A percentile compares a stretch with the other conserved stretches of the same genome.
Conservation (phyloP, 2,113 vertebrate species). For the Pleuronectes platessa region DNA sequence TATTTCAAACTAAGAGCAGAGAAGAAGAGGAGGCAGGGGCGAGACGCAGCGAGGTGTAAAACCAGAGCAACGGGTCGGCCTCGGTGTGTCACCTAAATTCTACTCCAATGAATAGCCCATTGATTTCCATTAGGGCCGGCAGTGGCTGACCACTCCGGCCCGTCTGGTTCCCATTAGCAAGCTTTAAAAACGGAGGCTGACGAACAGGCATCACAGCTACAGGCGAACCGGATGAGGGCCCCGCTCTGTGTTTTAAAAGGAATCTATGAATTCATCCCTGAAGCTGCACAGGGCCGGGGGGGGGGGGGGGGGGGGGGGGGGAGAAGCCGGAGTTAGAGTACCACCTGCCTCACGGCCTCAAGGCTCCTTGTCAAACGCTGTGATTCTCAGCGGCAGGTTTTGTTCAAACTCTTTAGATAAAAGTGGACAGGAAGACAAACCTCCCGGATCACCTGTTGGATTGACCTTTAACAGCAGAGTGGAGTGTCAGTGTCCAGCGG, state of each 20-base stretch:
- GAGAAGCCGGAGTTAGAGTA: slow-evolving; percentile 1
- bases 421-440: not conserved
- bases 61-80: slow-evolving; percentile 39
- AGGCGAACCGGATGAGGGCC: slow-evolving; percentile 35
- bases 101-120: slow-evolving; percentile 86
- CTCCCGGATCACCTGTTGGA: slow-evolving; percentile 23
- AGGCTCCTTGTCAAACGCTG: too few species aligned
- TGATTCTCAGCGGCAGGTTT: not conserved
- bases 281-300: slow-evolving; percentile 13
- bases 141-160: slow-evolving; percentile 70
- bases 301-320: too few species aligned
- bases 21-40: slow-evolving; percentile 29
- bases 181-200: slow-evolving; percentile 71
- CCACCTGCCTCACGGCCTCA: too few species aligned
- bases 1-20: slow-evolving; percentile 59
- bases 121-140: slow-evolving; percentile 83
- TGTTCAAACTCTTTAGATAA: not conserved
- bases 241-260: slow-evolving; percentile 19
- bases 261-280: slow-evolving; percentile 43
- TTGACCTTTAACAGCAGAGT: slow-evolving; percentile 25
- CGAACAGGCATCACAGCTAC: slow-evolving; percentile 48
- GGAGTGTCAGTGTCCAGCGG: slow-evolving; percentile 19
- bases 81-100: slow-evolving; percentile 73
- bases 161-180: slow-evolving; percentile 81
- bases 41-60: slow-evolving; percentile 53